These are phyloP conservation scores for Rhinoderma darwinii DNA, from an alignment of 2,113 vertebrate genomes.

Conservation along the genomic window DNA sequence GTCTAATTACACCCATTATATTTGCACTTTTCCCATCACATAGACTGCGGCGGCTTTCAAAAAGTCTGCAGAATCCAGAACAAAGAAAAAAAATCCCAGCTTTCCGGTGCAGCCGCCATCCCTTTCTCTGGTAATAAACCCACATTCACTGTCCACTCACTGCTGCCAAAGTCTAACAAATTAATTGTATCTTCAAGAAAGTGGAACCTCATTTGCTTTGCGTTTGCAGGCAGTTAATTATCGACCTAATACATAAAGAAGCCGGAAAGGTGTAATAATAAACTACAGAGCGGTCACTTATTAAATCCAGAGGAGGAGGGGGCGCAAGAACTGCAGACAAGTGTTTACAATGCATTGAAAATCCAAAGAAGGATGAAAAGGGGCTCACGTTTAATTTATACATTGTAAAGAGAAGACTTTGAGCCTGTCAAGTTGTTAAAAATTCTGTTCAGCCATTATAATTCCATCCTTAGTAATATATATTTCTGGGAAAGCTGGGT, in stretches of 20 bases:
- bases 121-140: neutral
- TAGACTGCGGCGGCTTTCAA: neutral
- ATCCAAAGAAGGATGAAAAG: neutral
- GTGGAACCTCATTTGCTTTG: constrained; percentile 26
- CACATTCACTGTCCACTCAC: neutral
- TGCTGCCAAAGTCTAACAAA: neutral
- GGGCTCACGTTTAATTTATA: neutral
- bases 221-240: neutral
- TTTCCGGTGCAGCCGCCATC: neutral
- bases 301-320: neutral
- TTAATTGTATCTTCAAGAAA: constrained; percentile 10
- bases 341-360: neutral
- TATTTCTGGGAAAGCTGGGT: no score
- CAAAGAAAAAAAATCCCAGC: neutral
- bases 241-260: constrained; percentile 19
- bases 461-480: no score
- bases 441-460: no score
- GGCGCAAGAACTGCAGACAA: neutral
- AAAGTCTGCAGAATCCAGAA: neutral
- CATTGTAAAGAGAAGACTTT: no score
- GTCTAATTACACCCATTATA: constrained; percentile 29
- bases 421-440: no score
- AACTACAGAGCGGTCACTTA: neutral
- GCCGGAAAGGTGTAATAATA: neutral
- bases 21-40: constrained; percentile 15